phyloP scores from a whole-genome alignment of 2,113 vertebrate species.

The Coturnix japonica region DNA sequence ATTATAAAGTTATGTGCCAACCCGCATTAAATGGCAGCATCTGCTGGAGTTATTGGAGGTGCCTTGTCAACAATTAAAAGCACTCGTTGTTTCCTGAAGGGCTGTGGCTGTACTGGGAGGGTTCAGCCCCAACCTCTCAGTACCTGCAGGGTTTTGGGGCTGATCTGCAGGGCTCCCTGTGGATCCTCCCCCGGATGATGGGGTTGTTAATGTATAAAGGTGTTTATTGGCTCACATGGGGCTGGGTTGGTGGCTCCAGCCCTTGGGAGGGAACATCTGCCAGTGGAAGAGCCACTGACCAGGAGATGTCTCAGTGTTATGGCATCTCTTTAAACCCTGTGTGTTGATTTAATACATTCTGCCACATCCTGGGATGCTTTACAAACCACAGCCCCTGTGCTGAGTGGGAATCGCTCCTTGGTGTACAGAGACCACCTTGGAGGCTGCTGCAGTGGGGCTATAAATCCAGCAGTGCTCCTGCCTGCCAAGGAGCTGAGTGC shows the following conservation, averaged over 20 bases:
- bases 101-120: constrained; percentile 39
- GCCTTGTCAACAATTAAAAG: constrained; percentile 68
- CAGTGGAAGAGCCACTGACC: neutral
- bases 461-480: neutral
- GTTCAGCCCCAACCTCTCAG: neutral
- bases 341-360: neutral
- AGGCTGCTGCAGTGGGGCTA: neutral
- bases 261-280: neutral
- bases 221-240: neutral
- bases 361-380: neutral
- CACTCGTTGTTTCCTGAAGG: constrained; percentile 59
- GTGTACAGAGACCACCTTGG: neutral
- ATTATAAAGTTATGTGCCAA: constrained; percentile 71
- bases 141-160: neutral
- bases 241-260: neutral
- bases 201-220: neutral
- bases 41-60: constrained; percentile 76
- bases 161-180: neutral
- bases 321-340: neutral
- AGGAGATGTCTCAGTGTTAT: neutral
- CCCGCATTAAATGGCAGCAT: constrained; percentile 73
- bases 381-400: neutral
- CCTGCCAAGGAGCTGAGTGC: neutral
- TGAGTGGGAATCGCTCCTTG: neutral
- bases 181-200: too few relatives aligned